Conservation (phyloP, 2,888 invertebrate genomes). For the Thereva nobilitata region DNA sequence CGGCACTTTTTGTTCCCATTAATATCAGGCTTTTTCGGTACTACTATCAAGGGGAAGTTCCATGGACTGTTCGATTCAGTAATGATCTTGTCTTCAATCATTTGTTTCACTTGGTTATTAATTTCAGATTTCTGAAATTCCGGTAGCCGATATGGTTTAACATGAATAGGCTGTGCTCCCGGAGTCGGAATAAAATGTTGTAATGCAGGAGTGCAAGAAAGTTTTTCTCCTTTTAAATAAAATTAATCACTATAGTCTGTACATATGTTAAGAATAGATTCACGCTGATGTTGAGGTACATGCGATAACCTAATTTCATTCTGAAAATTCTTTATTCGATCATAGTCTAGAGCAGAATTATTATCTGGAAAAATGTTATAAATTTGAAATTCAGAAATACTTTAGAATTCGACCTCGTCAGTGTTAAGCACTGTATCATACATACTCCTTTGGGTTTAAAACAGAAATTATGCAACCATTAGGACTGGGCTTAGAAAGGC, state of each 20-base stretch:
- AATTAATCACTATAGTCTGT: constrained; percentile 48
- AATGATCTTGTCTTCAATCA: constrained; percentile 48
- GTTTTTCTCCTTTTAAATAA: constrained; percentile 37
- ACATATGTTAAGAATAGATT: constrained; percentile 43
- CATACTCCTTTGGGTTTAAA: constrained; percentile 4
- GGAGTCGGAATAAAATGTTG: constrained; percentile 17
- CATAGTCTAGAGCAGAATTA: neutral
- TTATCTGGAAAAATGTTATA: constrained; percentile 3
- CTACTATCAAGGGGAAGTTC: constrained; percentile 43
- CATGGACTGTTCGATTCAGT: neutral
- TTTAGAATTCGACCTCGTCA: constrained; percentile 8
- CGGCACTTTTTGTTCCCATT: constrained; percentile 48
- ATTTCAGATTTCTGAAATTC: constrained; percentile 34
- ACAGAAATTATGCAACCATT: constrained; percentile 15
- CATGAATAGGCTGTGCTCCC: neutral
- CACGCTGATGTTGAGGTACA: constrained; percentile 47
- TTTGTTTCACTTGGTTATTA: constrained; percentile 45
- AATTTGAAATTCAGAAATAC: constrained; percentile 11
- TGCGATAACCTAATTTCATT: constrained; percentile 36
- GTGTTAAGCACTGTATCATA: constrained; percentile 4
- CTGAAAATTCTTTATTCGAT: constrained; percentile 12
- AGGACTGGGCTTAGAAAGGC: neutral
- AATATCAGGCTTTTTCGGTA: constrained; percentile 49
- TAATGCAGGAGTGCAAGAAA: constrained; percentile 2
- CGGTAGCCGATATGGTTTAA: constrained; percentile 16